phyloP scores from a whole-genome alignment of 2,113 vertebrate genomes.

The Mugil cephalus region DNA sequence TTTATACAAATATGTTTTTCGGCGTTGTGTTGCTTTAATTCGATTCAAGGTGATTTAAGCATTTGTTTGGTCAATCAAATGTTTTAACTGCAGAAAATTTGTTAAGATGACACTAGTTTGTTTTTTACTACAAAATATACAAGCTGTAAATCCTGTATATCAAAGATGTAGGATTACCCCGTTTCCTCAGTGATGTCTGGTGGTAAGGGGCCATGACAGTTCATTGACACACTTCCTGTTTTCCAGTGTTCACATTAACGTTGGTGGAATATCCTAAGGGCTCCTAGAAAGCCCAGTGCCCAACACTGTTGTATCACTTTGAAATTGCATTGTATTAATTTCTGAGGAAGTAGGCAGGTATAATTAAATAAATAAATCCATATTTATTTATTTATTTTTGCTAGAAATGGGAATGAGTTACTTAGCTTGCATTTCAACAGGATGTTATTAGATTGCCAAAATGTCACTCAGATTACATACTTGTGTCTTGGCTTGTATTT shows the following conservation, averaged over 20 bases:
- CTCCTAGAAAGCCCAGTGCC: no score
- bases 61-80: slow-evolving; percentile 1
- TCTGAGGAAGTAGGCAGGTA: neutral
- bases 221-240: neutral
- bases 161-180: no score
- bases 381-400: no score
- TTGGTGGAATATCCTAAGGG: no score
- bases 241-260: neutral
- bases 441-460: slow-evolving; percentile 21
- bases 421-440: slow-evolving; percentile 19
- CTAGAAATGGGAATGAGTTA: no score
- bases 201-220: no score
- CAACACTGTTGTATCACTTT: neutral
- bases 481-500: slow-evolving; percentile 18
- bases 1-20: neutral
- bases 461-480: slow-evolving; percentile 19
- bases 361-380: neutral
- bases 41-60: neutral
- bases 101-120: no score
- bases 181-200: no score
- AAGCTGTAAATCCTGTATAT: no score
- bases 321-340: neutral
- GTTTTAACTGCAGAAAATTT: neutral
- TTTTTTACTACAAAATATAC: no score
- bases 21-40: slow-evolving; percentile 1